Evolutionary conservation across 2,797 vertebrate species (phyloP).

Genomic region (Bradypodion pumilum): DNA sequence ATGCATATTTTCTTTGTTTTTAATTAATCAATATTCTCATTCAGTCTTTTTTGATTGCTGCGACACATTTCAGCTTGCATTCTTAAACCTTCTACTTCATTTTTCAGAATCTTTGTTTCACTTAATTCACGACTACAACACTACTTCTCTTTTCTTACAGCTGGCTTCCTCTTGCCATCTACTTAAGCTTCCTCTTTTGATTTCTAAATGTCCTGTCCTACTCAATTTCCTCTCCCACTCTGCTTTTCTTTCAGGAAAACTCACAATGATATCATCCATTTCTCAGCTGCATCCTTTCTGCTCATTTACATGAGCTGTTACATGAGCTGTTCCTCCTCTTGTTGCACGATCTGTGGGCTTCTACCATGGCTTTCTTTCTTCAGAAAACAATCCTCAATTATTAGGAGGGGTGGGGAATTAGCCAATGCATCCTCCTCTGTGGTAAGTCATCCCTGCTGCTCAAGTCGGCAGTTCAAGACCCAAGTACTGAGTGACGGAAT

Average conservation of each 20-base stretch:
- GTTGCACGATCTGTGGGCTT: background rate
- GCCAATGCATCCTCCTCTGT: background rate
- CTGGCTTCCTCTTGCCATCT: background rate
- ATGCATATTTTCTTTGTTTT: background rate
- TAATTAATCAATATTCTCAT: background rate
- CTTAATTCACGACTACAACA: background rate
- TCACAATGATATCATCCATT: background rate
- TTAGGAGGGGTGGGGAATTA: background rate
- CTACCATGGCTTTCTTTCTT: background rate
- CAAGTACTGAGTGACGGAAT: too few species aligned
- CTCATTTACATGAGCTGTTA: background rate
- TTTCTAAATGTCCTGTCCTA: background rate
- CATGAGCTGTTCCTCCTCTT: background rate
- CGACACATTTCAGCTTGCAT: background rate
- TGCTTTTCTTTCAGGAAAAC: background rate
- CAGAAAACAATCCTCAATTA: background rate
- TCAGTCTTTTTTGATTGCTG: background rate
- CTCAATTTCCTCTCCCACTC: background rate
- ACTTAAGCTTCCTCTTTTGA: background rate
- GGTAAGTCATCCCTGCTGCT: background rate
- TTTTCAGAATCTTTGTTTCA: background rate
- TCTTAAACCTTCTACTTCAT: background rate
- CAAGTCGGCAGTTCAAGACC: too few species aligned
- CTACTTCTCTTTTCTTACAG: background rate
- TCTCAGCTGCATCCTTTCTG: background rate